Conservation (phyloP, 2,888 invertebrate genomes). For the Byasa hedistus region DNA sequence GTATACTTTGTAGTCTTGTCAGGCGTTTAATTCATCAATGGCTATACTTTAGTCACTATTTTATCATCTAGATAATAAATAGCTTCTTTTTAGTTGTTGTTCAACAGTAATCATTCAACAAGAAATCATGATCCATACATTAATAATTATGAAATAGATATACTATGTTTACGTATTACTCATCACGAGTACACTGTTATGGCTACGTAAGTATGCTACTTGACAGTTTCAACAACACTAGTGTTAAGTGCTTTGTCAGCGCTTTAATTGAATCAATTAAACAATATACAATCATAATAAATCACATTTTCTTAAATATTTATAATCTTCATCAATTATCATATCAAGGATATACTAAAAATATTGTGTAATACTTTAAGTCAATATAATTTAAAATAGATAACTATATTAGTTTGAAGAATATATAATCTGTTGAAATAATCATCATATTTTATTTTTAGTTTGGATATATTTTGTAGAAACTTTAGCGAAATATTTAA, state of each 20-base stretch:
- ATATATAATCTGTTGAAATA: no score
- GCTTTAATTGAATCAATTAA: not conserved
- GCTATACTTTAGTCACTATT: no score
- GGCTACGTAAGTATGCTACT: not conserved
- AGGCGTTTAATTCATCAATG: no score
- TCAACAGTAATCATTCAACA: not conserved
- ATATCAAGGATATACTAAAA: no score
- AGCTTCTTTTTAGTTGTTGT: not conserved
- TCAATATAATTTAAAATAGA: no score
- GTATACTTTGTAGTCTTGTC: no score
- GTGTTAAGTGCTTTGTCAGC: constrained; percentile 3
- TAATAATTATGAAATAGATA: not conserved
- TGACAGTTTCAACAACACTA: constrained; percentile 5
- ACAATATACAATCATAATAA: not conserved
- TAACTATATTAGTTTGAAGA: no score
- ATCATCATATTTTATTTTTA: not conserved
- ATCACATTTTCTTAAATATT: not conserved
- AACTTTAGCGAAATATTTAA: constrained; percentile 1
- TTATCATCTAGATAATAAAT: no score
- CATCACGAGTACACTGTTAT: not conserved
- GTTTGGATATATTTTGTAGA: not conserved
- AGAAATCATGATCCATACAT: not conserved
- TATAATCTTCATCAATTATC: no score
- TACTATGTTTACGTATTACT: not conserved
- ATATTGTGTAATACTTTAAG: no score